These are phyloP conservation scores for Hyles vespertilio DNA, from an alignment of 1,140 invertebrate genomes.

Conservation along the genomic window DNA sequence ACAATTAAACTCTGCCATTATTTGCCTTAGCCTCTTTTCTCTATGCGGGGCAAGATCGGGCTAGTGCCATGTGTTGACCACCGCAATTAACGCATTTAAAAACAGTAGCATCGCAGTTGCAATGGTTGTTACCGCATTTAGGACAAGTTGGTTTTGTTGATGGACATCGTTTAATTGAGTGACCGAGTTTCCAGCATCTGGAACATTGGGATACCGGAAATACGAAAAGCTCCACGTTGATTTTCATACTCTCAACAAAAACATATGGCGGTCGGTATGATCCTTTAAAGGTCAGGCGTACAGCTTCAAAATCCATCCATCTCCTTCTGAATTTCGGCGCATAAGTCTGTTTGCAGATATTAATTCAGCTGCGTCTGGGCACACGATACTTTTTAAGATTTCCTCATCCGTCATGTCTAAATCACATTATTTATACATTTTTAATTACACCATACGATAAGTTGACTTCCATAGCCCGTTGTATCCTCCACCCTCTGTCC, in stretches of 20 bases:
- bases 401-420: constrained; percentile 11
- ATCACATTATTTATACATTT: constrained; percentile 19
- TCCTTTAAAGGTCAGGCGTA: constrained; percentile 22
- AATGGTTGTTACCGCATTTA: constrained; percentile 28
- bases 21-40: background rate
- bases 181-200: constrained; percentile 31
- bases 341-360: constrained; percentile 6
- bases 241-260: constrained; percentile 16
- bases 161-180: constrained; percentile 19
- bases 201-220: constrained; percentile 39
- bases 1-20: constrained; percentile 8
- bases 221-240: constrained; percentile 26
- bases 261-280: constrained; percentile 14
- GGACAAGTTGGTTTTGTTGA: constrained; percentile 26
- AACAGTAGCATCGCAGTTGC: constrained; percentile 25
- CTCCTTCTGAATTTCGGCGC: constrained; percentile 1
- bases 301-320: constrained; percentile 13
- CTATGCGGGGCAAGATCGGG: background rate
- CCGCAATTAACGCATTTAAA: constrained; percentile 17
- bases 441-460: constrained; percentile 21
- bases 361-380: background rate
- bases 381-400: constrained; percentile 9
- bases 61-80: constrained; percentile 11
- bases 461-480: constrained; percentile 9
- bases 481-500: constrained; percentile 4